These are phyloP conservation scores for Trachelus stipa DNA, from an alignment of 2,888 invertebrate species.

Conservation along the genomic window DNA sequence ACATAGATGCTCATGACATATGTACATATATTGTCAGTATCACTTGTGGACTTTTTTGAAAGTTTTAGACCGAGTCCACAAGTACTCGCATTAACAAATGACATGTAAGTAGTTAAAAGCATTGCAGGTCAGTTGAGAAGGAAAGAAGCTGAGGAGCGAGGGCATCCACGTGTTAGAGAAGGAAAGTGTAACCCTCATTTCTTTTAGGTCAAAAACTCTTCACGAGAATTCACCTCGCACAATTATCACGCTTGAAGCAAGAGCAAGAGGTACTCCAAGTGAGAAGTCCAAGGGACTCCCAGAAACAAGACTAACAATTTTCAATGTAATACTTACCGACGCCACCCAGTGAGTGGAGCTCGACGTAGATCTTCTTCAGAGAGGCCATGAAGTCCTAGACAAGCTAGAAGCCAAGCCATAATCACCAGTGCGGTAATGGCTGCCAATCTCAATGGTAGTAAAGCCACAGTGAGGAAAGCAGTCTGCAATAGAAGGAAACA, in stretches of 20 bases:
- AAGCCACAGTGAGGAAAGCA: constrained; percentile 83
- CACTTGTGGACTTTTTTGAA: not conserved
- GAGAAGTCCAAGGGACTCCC: not conserved
- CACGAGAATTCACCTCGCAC: not conserved
- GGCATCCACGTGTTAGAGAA: not conserved
- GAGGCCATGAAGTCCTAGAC: constrained; percentile 83
- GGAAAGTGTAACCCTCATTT: not conserved
- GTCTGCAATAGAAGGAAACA: constrained; percentile 75
- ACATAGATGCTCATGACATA: not conserved
- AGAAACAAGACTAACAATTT: not conserved
- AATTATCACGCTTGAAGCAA: not conserved
- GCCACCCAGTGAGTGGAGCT: constrained; percentile 88
- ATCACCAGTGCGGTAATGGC: constrained; percentile 82
- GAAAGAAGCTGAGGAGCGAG: not conserved
- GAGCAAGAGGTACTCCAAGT: not conserved
- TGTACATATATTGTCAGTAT: not conserved
- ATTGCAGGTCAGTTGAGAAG: not conserved
- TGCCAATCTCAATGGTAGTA: constrained; percentile 85
- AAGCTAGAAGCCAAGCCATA: constrained; percentile 87
- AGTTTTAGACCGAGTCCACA: not conserved
- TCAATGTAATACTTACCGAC: constrained; percentile 75
- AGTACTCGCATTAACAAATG: not conserved
- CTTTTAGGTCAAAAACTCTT: not conserved
- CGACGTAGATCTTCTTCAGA: constrained; percentile 82
- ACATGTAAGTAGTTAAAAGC: not conserved